Evolutionary conservation across 2,888 invertebrate genomes (phyloP), one percentile per base, ranked within the genome.

Genomic region (Serripes groenlandicus): DNA sequence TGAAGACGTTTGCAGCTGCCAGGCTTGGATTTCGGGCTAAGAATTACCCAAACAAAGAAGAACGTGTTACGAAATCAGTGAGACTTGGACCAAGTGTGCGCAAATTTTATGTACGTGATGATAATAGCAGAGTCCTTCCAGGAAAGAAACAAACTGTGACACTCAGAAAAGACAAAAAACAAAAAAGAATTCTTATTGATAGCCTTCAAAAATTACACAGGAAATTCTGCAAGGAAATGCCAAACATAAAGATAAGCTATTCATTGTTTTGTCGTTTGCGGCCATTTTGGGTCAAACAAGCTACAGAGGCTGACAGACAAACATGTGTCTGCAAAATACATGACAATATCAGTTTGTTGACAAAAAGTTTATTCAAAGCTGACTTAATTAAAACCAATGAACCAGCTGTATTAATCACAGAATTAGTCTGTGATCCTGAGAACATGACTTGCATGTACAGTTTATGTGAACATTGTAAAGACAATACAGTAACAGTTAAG

Each of bases 321-420:
- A 80, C 78, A n/a, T 86, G 86, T 70, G 42, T 75, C 5, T 83
- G 85, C 54, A 83, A 80, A 37, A 3, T 75, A 15, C 80, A 77
- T 32, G 82, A 85, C 23, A 85, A 85, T 56, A 37, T 42, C 11
- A 72, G 49, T 28, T 64, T 62, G 11, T 69, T 73, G 60, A 30
- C 71, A 23, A 73, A 78, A 15, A 83, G 35, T 28, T 32, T 66
- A 28, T 73, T 32, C 26, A 18, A 11, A 15, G 73, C 72, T 42
- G 56, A 78, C 0, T 49, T 68, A 34, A 23, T 74, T 30, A 23
- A 37, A 26, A 4, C n/a, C 7, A 74, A 35, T 52, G 60, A 69
- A 9, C 23, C 62, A 11, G 26, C 32, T 11, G n/a, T 7, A 34
- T 52, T 79, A 1, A 3, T 79, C 1, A 18, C 66, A 69, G 49